Evolutionary conservation across 2,113 vertebrate genomes (phyloP), one percentile per base, ranked within the genome.

Genomic region (Aptenodytes patagonicus): DNA sequence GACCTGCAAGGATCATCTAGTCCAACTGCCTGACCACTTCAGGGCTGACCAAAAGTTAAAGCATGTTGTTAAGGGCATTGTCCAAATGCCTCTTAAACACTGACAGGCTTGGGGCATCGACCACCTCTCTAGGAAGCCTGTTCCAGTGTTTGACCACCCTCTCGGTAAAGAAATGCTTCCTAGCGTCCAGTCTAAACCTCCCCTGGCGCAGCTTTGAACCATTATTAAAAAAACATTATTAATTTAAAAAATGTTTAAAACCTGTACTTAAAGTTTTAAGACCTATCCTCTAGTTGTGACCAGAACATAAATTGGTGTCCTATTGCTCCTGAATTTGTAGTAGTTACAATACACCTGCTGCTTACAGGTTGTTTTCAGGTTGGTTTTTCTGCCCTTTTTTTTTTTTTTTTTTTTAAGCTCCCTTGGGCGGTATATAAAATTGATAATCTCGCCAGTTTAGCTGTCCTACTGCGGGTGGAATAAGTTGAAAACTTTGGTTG

Each of bases 381-480:
- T 68, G 20, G 0, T 15, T 77, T 51, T 89, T 44, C 34, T 86
- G n/a, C 17, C 7, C 6, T 25, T 36, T 5, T 31, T 15, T 62
- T n/a, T 7, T 26, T 62, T 51, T 46, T 51, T 46, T 6, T 3
- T 16, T 68, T 65, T 51, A 7, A 31, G 5, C 29, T 82, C 38
- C 6, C 20, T 54, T 32, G 34, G 17, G 13, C 1, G 1, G 3
- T 29, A 2, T 36, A 1, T 34, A 34, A 57, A 75, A 20, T 42
- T 44, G 34, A 73, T 61, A 54, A 13, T 62, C 21, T 81, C 22
- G 8, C 12, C 22, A 36, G 47, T 71, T 76, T 29, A 40, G 52
- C 65, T 89, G 22, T 52, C 31, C 24, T 82, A 34, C 60, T 71
- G 13, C 0, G 2, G 7, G 44, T 71, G 29, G 36, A 87, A 6